Percentiles rank a stretch among this genome's conserved stretches.
These are phyloP conservation scores for Drosophila truncata DNA, from an alignment of 1,140 invertebrate genomes.

Conservation along the genomic window DNA sequence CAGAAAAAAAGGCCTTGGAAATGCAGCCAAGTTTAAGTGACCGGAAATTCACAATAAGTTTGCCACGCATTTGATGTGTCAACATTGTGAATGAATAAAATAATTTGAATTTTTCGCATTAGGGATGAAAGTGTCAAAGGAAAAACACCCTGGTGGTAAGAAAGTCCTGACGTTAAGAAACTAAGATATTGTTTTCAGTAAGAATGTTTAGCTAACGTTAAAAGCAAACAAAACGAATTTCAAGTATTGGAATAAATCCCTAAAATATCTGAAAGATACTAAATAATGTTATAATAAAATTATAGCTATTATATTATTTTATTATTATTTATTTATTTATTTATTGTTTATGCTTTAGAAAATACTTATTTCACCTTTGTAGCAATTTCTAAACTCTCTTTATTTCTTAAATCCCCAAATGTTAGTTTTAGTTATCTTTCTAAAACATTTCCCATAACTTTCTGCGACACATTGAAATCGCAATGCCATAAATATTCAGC, in stretches of 20 bases:
- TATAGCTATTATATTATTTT: too few relatives aligned
- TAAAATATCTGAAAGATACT: too few relatives aligned
- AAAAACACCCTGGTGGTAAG: background rate
- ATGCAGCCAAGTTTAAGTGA: slow-evolving; percentile 55
- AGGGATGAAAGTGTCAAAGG: slow-evolving; percentile 13
- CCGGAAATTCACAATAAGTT: slow-evolving; percentile 51
- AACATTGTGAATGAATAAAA: slow-evolving; percentile 52
- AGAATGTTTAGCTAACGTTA: too few relatives aligned
- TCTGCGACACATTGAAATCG: slow-evolving; percentile 30
- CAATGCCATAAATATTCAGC: slow-evolving; percentile 71
- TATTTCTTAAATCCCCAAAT: background rate
- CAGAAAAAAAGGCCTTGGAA: slow-evolving; percentile 42
- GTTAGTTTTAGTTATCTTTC: background rate
- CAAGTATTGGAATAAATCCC: too few relatives aligned
- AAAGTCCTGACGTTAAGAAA: background rate
- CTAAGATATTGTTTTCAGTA: too few relatives aligned
- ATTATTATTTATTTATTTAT: too few relatives aligned
- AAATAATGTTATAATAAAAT: too few relatives aligned
- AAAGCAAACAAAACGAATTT: too few relatives aligned
- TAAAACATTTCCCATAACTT: slow-evolving; percentile 22
- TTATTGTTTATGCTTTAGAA: too few relatives aligned
- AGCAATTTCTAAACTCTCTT: too few relatives aligned
- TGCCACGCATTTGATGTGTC: slow-evolving; percentile 53
- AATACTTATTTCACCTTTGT: too few relatives aligned
- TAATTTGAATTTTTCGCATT: slow-evolving; percentile 32